Percentiles rank a stretch among this genome's conserved stretches.
phyloP scores from a whole-genome alignment of 2,113 vertebrate species.

The Engystomops pustulosus region DNA sequence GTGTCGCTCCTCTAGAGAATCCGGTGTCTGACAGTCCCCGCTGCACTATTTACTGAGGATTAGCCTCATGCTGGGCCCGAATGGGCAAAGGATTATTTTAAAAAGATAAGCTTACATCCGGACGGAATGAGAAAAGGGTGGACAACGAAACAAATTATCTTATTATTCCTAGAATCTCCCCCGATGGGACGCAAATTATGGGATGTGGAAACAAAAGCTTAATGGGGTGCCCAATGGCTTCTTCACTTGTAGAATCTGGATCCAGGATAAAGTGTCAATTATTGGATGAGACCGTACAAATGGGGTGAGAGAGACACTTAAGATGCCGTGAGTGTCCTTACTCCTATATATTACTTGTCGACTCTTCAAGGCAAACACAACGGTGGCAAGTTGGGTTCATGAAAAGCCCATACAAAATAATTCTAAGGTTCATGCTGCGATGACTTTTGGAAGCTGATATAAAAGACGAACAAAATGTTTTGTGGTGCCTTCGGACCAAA shows the following conservation, averaged over 20 bases:
- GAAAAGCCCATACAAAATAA: too few relatives aligned
- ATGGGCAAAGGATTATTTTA: conserved; percentile 26
- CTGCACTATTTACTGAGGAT: conserved; percentile 12
- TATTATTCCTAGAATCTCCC: conserved; percentile 14
- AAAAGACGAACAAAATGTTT: too few relatives aligned
- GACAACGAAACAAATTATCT: not conserved
- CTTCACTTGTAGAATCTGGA: too few relatives aligned
- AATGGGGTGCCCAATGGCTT: too few relatives aligned
- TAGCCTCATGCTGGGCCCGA: conserved; percentile 20
- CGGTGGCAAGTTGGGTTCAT: too few relatives aligned
- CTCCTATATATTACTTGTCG: not conserved
- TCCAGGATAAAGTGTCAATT: not conserved
- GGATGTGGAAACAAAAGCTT: too few relatives aligned
- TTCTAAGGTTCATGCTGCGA: too few relatives aligned
- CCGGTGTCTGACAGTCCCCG: not conserved
- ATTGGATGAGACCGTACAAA: not conserved
- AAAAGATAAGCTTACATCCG: conserved; percentile 1
- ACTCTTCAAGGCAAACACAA: too few relatives aligned
- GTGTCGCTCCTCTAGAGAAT: not conserved
- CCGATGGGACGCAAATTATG: conserved; percentile 27
- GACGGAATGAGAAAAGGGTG: not conserved
- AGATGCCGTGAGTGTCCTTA: not conserved
- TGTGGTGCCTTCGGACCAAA: too few relatives aligned
- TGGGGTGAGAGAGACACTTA: not conserved
- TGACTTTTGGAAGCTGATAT: too few relatives aligned